Evolutionary conservation across 1,140 invertebrate genomes (phyloP), one percentile per base, ranked within the genome.

Genomic region (Drosophila quadrilineata): DNA sequence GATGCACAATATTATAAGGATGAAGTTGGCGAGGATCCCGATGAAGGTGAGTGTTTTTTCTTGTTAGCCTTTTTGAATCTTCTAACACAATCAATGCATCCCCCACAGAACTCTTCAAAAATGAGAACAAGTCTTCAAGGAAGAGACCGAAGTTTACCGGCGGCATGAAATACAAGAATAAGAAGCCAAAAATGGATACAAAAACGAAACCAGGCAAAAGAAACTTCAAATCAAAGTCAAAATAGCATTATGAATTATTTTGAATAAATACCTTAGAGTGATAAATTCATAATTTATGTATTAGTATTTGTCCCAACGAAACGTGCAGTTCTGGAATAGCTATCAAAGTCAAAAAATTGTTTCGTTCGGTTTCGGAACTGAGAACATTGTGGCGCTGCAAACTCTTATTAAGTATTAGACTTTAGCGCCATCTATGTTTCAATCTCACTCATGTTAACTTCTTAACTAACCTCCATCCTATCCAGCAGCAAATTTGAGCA

Each of bases 1-100:
- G 95, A 96, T 91, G 93, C 91, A 0, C 93, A 95, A 64, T 97
- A 96, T 91, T 98, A 95, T 88, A 92, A 93, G 60, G 90, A 96
- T 70, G 96, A 97, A 92, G 95, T 98, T 17, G 96, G 96, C 36
- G 92, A 94, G 63, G 94, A 96, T 80, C 96, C 96, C 3, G 96
- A 97, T 64, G 91, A 94, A 92, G 95, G 87, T 89, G 16, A 41
- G 56, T 35, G 12, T 41, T 12, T 8, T 12, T 19, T 12, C 17
- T 17, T 9, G 2, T 35, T 17, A 14, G 38, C 19, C 0, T 19
- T 29, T 19, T 48, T 48, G 4, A 6, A 6, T 17, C 12, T 26
- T 3, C 14, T 5, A 40, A 14, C 8, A n/a, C n/a, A n/a, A n/a
- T n/a, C n/a, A n/a, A n/a, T 3, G 14, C 8, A 6, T 5, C 1